These are phyloP conservation scores for Diloba caeruleocephala DNA, from an alignment of 2,888 invertebrate genomes.

Conservation along the genomic window DNA sequence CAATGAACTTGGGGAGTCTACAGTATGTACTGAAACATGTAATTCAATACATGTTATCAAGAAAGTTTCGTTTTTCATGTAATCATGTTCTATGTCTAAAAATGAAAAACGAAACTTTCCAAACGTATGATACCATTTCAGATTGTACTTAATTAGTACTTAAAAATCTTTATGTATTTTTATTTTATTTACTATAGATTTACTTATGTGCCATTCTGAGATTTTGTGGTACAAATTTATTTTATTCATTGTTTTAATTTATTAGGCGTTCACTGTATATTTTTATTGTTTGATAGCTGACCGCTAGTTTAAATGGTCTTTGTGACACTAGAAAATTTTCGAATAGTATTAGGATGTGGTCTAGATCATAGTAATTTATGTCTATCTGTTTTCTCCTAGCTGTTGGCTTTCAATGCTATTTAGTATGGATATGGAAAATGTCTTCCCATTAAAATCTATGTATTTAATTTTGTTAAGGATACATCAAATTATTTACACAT, in stretches of 20 bases:
- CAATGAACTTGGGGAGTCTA: no score
- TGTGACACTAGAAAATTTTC: no score
- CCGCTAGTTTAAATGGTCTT: conserved; percentile 1
- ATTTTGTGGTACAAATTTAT: conserved; percentile 40
- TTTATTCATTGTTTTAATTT: conserved; percentile 16
- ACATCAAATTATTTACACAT: conserved; percentile 32
- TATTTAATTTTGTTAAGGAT: conserved; percentile 39
- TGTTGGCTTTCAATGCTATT: conserved; percentile 21
- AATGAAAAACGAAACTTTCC: no score
- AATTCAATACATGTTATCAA: no score
- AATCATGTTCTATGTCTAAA: no score
- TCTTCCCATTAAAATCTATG: conserved; percentile 45
- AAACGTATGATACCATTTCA: conserved; percentile 18
- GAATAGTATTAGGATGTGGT: no score
- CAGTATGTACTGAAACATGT: no score
- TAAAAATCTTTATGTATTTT: conserved; percentile 5
- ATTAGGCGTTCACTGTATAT: conserved; percentile 3
- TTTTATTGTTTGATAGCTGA: not conserved
- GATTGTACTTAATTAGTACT: conserved; percentile 42
- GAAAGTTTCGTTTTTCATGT: no score
- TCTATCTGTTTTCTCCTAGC: conserved; percentile 1
- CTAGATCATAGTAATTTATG: not conserved
- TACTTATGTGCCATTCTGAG: conserved; percentile 36
- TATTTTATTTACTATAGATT: conserved; percentile 2
- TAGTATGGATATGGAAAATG: conserved; percentile 16